These are phyloP conservation scores for Ormyrus pomaceus DNA, from an alignment of 2,888 invertebrate species.

Conservation along the genomic window DNA sequence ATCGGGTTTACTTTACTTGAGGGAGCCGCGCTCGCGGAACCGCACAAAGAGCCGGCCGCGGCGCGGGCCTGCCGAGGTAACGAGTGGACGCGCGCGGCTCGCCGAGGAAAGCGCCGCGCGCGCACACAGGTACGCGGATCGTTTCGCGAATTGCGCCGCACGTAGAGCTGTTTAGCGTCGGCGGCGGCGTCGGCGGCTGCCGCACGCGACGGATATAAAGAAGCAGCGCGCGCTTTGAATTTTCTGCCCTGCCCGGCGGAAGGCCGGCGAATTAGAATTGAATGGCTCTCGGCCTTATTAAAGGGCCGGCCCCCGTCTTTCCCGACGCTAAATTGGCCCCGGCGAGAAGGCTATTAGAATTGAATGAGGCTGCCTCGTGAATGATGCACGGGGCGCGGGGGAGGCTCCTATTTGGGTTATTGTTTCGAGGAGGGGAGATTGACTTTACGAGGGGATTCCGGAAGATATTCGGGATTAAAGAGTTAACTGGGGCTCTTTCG, in stretches of 20 bases:
- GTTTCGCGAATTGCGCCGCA: slow-evolving; percentile 39
- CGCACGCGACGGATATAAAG: slow-evolving; percentile 15
- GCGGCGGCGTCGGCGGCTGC: background rate
- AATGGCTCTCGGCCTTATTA: slow-evolving; percentile 6
- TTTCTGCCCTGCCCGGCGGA: background rate
- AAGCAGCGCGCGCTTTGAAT: slow-evolving; percentile 37
- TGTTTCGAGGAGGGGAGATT: background rate
- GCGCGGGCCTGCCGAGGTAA: background rate
- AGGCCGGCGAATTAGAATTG: slow-evolving; percentile 19
- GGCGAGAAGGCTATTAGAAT: too few species aligned
- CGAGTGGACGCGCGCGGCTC: background rate
- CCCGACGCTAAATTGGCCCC: too few species aligned
- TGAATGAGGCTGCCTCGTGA: too few species aligned
- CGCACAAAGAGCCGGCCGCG: slow-evolving; percentile 24
- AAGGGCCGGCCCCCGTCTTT: too few species aligned
- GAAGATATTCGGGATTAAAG: too few species aligned
- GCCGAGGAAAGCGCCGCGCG: background rate
- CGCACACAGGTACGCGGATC: slow-evolving; percentile 12
- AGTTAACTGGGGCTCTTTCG: too few species aligned
- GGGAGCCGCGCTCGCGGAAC: background rate
- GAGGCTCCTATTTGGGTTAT: background rate
- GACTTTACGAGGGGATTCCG: background rate
- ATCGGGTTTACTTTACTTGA: slow-evolving; percentile 38
- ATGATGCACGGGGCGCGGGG: too few species aligned
- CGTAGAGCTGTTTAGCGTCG: slow-evolving; percentile 43